These are phyloP conservation scores for Leptopterna dolabrata DNA, from an alignment of 2,888 invertebrate genomes.

Conservation along the genomic window DNA sequence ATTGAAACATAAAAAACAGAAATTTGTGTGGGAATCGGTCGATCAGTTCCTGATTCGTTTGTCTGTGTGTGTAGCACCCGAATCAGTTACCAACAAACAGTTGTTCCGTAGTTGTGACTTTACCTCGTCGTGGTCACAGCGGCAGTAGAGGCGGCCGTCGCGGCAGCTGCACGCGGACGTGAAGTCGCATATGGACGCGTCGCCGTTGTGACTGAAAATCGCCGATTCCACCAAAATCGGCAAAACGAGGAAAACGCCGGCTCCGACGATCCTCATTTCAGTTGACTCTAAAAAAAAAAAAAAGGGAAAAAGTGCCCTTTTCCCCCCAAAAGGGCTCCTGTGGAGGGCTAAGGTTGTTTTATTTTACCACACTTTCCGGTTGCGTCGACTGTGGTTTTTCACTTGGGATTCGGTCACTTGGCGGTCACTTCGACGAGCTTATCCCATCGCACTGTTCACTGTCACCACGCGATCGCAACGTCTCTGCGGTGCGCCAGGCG, in stretches of 20 bases:
- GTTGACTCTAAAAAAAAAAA: no score
- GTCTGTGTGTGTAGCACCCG: no score
- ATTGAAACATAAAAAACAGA: no score
- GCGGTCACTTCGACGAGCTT: not conserved
- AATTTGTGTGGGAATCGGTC: no score
- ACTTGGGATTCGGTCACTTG: not conserved
- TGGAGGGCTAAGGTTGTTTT: not conserved
- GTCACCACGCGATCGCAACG: not conserved
- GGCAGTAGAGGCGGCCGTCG: slow-evolving; percentile 35
- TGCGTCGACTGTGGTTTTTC: not conserved
- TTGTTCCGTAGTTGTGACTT: not conserved
- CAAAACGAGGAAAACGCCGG: slow-evolving; percentile 11
- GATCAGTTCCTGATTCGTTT: no score
- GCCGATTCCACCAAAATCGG: slow-evolving; percentile 29
- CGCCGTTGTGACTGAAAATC: slow-evolving; percentile 10
- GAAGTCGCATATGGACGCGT: slow-evolving; percentile 39
- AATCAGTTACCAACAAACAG: no score
- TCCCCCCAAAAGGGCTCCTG: not conserved
- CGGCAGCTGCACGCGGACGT: slow-evolving; percentile 30
- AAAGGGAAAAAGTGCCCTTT: not conserved
- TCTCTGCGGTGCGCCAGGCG: not conserved
- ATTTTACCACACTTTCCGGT: not conserved
- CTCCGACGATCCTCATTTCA: not conserved
- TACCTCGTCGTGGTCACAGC: slow-evolving; percentile 50
- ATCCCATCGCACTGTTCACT: slow-evolving; percentile 16